Conservation (phyloP, 2,113 vertebrate genomes). For the Muntiacus reevesi region DNA sequence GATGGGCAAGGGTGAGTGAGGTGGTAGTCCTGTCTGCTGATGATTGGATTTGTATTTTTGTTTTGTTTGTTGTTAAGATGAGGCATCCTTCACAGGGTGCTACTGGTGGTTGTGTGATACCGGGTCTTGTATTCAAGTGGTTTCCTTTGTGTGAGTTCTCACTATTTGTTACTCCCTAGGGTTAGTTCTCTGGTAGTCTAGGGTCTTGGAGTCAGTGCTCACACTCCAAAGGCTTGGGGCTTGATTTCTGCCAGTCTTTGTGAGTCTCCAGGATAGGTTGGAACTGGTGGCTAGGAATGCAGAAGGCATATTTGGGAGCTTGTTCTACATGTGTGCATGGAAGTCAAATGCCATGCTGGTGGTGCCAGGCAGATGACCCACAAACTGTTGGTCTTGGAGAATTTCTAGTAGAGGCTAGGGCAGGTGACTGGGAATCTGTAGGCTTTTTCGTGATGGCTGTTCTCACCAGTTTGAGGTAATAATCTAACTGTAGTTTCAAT, state of each 20-base stretch:
- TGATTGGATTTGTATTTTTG: not conserved
- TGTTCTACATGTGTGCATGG: fast-evolving
- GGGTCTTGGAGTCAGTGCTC: not conserved
- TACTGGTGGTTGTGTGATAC: not conserved
- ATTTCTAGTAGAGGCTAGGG: not conserved
- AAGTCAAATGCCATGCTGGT: not conserved
- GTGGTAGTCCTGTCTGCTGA: not conserved
- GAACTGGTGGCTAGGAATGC: not conserved
- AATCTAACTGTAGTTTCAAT: not conserved
- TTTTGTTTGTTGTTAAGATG: not conserved
- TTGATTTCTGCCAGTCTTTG: not conserved
- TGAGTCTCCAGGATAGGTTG: not conserved
- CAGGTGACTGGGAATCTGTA: not conserved
- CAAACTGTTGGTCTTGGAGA: not conserved
- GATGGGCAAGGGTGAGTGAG: not conserved
- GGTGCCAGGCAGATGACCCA: not conserved
- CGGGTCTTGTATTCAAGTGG: not conserved
- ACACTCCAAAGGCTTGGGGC: not conserved
- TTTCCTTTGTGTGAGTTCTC: not conserved
- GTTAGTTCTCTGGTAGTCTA: not conserved
- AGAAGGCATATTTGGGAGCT: not conserved
- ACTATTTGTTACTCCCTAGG: not conserved
- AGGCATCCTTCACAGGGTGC: not conserved
- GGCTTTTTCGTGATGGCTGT: not conserved
- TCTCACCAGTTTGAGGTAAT: not conserved